Evolutionary conservation across 2,797 vertebrate species (phyloP), one percentile per base, ranked within the genome.

Genomic region (Halcyon chelicuti): DNA sequence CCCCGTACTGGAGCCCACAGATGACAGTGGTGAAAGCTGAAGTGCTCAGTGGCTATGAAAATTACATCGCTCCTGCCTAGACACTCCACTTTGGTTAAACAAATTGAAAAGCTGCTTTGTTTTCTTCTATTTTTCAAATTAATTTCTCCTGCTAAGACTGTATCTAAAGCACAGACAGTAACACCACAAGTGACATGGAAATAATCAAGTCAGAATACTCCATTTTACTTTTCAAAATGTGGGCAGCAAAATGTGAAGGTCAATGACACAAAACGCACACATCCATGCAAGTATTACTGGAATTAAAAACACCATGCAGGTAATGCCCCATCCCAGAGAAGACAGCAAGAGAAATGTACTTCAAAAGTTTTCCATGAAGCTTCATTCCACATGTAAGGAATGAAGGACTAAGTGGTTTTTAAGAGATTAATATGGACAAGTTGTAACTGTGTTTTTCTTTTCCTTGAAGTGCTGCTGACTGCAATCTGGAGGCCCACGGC

Each of bases 401-500:
- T 12, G 37, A 33, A 37, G 12, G 6, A 67, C 49, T 35, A 31
- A 73, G 57, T 49, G 44, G 2, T 85, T 93, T 91, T 77, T 14
- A 39, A 58, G 40, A 74, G 15, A 74, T 77, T 66, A 37, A 60
- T 9, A 54, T 9, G 10, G 49, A 65, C 26, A 68, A 70, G 29
- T 22, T 93, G 47, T 80, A 60, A 80, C 31, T 47, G 37, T 21
- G 10, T 31, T 61, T 61, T 86, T 71, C 21, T 14, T 93, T 81
- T 86, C 39, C n/a, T 73, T 11, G 1, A 29, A 52, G 47, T 57
- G 51, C 60, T 6, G 1, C 10, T 77, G 54, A 33, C 61, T 83
- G 68, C 40, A 58, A 70, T 0, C 0, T 11, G 1, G 61, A 80
- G 28, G 25, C 33, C 31, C 1, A 0, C 25, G 29, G 55, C 1